Base-by-base conservation (phyloP, 2,797 vertebrate genomes). In the Spinibarbus caldwelli region DNA sequence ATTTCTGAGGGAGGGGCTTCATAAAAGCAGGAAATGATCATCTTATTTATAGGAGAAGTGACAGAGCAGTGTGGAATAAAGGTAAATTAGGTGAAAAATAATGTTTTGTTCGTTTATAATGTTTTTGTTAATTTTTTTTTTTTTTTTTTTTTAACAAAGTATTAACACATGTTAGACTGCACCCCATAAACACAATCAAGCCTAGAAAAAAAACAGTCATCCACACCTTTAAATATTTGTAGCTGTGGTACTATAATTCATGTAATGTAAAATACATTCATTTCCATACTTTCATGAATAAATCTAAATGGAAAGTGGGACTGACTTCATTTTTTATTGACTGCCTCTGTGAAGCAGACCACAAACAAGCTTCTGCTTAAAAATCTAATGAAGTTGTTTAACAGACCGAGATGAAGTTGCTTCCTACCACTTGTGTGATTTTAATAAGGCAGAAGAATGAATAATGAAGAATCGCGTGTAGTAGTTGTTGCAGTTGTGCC, bases 361-460 rank as follows among this genome's bases (percentile, higher is more conserved):
- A 54, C 31, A 76, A 76, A 54, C 6, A 23, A 54, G 19, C 21
- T 31, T 38, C 29, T 41, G 76, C 36, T 43, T 38, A 38, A 36
- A 77, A 54, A 36, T 38, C 75, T 78, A 14, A 78, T 10, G 26
- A 80, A 80, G 43, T 49, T 41, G n/a, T 64, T 21, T 78, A 80
- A 71, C 45, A 81, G 45, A 41, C 45, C 1, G 17, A 77, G 31
- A 66, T 54, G 23, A 54, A 26, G 72, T 47, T 45, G 54, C 26
- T 62, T 64, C 23, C 7, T 45, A 36, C 26, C 70, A 49, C 57
- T 73, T 38, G 72, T 66, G 6, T 49, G 82, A 26, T 76, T 77
- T 77, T 14, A 84, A 84, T 77, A 34, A 52, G 34, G n/a, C 72
- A 66, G 57, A 41, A 29, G 47, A 21, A 84, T 83, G 43, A 77